phyloP scores from a whole-genome alignment of 1,140 invertebrate genomes.

The Sarcophaga peregrina region DNA sequence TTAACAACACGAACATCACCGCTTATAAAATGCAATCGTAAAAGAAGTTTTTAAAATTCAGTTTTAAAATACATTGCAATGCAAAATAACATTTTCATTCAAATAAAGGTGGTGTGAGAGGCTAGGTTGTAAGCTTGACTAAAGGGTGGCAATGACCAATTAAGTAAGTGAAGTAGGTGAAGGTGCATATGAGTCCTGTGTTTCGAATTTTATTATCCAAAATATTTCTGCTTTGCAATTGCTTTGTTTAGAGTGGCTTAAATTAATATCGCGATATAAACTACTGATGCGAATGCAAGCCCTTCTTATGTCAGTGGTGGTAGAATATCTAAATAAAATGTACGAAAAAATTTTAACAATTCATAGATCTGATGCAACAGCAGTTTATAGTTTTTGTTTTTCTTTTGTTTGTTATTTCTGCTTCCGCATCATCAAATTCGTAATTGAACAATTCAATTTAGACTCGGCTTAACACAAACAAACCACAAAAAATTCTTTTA shows the following conservation, averaged over 20 bases:
- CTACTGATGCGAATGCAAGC: background rate
- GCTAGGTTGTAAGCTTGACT: too few species aligned
- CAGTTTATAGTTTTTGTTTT: background rate
- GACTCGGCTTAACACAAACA: background rate
- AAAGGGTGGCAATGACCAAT: too few species aligned
- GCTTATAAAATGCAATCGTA: background rate
- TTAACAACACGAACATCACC: background rate
- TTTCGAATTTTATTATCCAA: too few species aligned
- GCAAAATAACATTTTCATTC: background rate
- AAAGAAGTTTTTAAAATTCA: background rate
- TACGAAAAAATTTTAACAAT: slow-evolving; percentile 22
- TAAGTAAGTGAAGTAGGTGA: too few species aligned
- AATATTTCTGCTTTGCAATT: too few species aligned
- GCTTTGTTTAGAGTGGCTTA: too few species aligned
- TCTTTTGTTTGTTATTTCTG: background rate
- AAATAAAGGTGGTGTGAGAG: too few species aligned
- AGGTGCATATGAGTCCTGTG: too few species aligned
- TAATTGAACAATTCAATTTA: slow-evolving; percentile 38
- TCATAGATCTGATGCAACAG: background rate
- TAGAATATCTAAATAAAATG: slow-evolving; percentile 9
- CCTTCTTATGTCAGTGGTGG: too few species aligned
- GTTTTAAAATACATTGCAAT: background rate
- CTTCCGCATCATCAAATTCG: slow-evolving; percentile 15
- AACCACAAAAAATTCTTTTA: background rate
- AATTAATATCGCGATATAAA: background rate